phyloP scores from a whole-genome alignment of 2,888 invertebrate genomes.

The Epirrhoe alternata region DNA sequence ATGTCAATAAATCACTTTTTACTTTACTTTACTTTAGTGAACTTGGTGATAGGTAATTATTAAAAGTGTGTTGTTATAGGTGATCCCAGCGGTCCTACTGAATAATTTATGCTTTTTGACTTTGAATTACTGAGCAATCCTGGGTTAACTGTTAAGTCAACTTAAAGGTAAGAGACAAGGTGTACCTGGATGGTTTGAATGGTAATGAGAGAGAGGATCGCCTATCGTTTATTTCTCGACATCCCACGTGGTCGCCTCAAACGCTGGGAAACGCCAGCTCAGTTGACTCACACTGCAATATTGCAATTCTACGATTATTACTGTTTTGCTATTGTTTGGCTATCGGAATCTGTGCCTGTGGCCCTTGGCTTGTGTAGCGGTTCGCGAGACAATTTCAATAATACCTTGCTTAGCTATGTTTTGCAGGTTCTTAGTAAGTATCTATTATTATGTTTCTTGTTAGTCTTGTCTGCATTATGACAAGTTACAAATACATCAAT shows the following conservation, averaged over 20 bases:
- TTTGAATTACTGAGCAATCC: neutral
- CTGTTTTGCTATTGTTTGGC: slow-evolving; percentile 43
- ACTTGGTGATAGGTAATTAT: too few relatives aligned
- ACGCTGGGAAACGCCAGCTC: slow-evolving; percentile 48
- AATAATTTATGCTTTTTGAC: too few relatives aligned
- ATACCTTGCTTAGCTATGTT: neutral
- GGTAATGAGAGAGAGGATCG: slow-evolving; percentile 59
- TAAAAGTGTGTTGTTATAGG: too few relatives aligned
- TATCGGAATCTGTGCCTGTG: slow-evolving; percentile 44
- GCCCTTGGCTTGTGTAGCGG: slow-evolving; percentile 39
- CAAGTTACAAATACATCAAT: too few relatives aligned
- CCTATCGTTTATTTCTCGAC: slow-evolving; percentile 56
- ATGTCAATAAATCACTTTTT: too few relatives aligned
- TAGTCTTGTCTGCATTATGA: neutral
- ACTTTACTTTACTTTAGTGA: too few relatives aligned
- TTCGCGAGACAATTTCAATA: slow-evolving; percentile 29
- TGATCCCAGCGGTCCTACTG: too few relatives aligned
- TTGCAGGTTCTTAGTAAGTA: neutral
- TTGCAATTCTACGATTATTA: slow-evolving; percentile 39
- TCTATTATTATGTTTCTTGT: neutral
- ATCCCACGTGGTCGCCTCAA: slow-evolving; percentile 49
- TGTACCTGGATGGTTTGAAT: slow-evolving; percentile 52
- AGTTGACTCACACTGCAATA: slow-evolving; percentile 33
- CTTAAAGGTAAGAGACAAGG: slow-evolving; percentile 28
- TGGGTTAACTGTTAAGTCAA: slow-evolving; percentile 13